Evolutionary conservation across 2,797 vertebrate genomes (phyloP), one percentile per base, ranked within the genome.

Genomic region (Myiothlypis coronata): DNA sequence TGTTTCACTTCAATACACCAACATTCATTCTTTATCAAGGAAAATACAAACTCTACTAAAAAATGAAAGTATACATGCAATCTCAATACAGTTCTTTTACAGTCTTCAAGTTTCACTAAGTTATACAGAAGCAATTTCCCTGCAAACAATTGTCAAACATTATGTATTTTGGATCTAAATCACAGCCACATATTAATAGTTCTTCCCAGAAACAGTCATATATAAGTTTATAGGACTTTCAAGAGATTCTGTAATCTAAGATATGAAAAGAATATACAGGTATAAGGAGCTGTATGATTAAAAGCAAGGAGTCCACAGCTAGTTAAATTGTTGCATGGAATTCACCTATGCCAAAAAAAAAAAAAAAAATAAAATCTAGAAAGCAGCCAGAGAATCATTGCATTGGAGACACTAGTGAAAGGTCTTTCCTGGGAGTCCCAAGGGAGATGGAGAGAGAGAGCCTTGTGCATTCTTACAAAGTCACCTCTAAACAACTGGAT

Each of bases 341-440:
- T 39, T 18, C 8, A 44, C 4, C 18, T 76, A 39, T 52, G 14
- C 2, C 13, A 34, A 68, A 68, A 49, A 50, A 5, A 37, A 18
- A 27, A 18, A 11, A 3, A 12, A 37, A 37, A 52, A 35, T n/a
- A n/a, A n/a, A 35, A 12, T 8, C 14, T 3, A 50, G 49, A 74
- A 20, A 41, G 3, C 35, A 43, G n/a, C 1, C 14, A 43, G 10
- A 50, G 6, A 24, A 32, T 47, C 6, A 28, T 14, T 53, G 3
- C 3, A 26, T 2, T 4, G 13, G 12, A 82, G 14, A 59, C 30
- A 77, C 2, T 11, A 37, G 4, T 10, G 26, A 47, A 77, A 69
- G 7, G 5, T 20, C 7, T 61, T 72, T 47, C 28, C 12, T 53
- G 11, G 39, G 37, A 47, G 6, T 0, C 0, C 21, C 41, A 50